Evolutionary conservation across 2,797 vertebrate genomes (phyloP), one percentile per base, ranked within the genome.

Genomic region (Phrynocephalus forsythii): DNA sequence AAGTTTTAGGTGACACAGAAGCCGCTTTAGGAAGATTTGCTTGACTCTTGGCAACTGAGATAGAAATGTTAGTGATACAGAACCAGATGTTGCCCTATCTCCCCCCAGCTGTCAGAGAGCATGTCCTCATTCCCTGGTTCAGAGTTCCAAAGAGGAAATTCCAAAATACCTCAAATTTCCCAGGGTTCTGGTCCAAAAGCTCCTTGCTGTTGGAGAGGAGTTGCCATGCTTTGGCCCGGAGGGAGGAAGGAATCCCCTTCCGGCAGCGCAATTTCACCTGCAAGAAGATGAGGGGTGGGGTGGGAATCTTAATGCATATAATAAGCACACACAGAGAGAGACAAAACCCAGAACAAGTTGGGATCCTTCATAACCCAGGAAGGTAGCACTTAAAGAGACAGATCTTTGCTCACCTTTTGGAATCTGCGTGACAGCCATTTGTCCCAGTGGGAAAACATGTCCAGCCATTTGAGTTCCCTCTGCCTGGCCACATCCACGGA

Each of bases 361-460:
- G 44, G 6, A n/a, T 5, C 69, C 15, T 73, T 73, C 13, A 7
- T 6, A 10, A 11, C 2, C 38, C 18, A 78, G 73, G 73, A 67
- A n/a, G 13, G 15, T 6, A 38, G 30, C 5, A 71, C n/a, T 7
- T 16, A 5, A 44, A 20, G 6, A 5, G 10, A 5, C 7, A 4
- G 44, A 68, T 68, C 86, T 86, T 52, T 77, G 91, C 87, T 94
- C 92, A 99, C 98, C 98, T 99, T 99, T 92, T 98, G 98, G 94
- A 98, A 99, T 90, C 97, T 97, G 83, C 98, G 97, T 50, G 96
- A 96, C 83, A 98, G 77, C 98, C 98, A 99, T 87, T 98, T 98
- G 94, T 99, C 98, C 98, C 98, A 99, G 93, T 97, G 95, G 92
- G 88, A 92, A 95, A 99, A 98, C 98, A 99, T 99, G 52, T 99